Conservation (phyloP, 2,888 invertebrate genomes). For the Himalopsyche anomala region DNA sequence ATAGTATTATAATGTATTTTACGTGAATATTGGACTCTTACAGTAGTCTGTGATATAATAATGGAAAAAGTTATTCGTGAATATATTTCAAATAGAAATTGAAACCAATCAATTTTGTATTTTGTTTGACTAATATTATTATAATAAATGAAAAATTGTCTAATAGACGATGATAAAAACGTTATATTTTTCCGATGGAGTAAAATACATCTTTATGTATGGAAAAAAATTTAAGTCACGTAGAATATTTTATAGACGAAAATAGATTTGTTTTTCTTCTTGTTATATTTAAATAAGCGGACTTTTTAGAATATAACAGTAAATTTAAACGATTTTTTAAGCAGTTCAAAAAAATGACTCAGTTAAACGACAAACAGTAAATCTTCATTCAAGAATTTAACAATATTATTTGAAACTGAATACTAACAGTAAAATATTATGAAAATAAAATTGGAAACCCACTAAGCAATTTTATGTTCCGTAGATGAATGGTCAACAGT, state of each 20-base stretch:
- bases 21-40: too few relatives aligned
- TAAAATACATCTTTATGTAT: not conserved
- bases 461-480: too few relatives aligned
- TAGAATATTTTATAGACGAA: not conserved
- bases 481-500: too few relatives aligned
- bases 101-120: not conserved
- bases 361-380: too few relatives aligned
- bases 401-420: too few relatives aligned
- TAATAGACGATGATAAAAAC: not conserved
- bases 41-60: too few relatives aligned
- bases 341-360: not conserved
- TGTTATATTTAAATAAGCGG: not conserved
- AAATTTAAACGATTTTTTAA: conserved; percentile 3
- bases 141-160: not conserved
- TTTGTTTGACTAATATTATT: not conserved
- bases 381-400: too few relatives aligned
- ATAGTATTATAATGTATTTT: too few relatives aligned
- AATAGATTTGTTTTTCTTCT: not conserved
- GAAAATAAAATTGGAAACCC: too few relatives aligned
- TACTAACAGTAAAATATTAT: too few relatives aligned
- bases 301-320: not conserved
- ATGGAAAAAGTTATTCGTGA: not conserved
- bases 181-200: not conserved
- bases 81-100: not conserved
- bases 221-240: not conserved